A percentile compares a stretch with the other conserved stretches of the same genome.
Evolutionary conservation across 2,888 invertebrate genomes (phyloP).

Genomic region (Trissolcus brochymenae): DNA sequence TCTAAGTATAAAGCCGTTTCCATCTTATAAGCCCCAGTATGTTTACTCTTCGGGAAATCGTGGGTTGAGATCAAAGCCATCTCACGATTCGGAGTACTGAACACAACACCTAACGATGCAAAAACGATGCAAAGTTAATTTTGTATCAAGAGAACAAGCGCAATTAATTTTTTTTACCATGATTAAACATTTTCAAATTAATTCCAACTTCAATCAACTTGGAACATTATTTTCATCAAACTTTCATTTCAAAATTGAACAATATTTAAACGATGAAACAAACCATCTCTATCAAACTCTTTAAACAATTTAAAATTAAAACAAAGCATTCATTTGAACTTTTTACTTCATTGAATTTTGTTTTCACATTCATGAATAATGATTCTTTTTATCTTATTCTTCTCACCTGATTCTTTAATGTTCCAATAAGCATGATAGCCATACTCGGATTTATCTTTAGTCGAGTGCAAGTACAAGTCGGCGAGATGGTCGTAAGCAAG

Average conservation of each 20-base stretch:
- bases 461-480: constrained; percentile 83
- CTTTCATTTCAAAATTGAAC: too few species aligned
- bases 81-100: constrained; percentile 84
- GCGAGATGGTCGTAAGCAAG: constrained; percentile 82
- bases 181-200: too few species aligned
- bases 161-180: background rate
- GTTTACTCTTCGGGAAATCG: constrained; percentile 70
- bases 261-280: too few species aligned
- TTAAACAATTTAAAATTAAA: background rate
- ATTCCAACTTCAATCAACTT: too few species aligned
- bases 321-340: background rate
- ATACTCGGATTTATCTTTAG: constrained; percentile 84
- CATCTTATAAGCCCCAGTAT: constrained; percentile 80
- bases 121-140: background rate
- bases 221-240: too few species aligned
- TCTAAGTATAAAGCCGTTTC: constrained; percentile 83
- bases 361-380: too few species aligned
- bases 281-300: too few species aligned
- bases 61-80: constrained; percentile 80
- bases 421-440: constrained; percentile 83
- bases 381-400: too few species aligned
- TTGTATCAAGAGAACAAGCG: background rate
- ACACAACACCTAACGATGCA: constrained; percentile 77
- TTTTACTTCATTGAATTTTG: background rate
- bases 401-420: constrained; percentile 80